Evolutionary conservation across 1,140 invertebrate species (phyloP).

Genomic region (Telenomus remus): DNA sequence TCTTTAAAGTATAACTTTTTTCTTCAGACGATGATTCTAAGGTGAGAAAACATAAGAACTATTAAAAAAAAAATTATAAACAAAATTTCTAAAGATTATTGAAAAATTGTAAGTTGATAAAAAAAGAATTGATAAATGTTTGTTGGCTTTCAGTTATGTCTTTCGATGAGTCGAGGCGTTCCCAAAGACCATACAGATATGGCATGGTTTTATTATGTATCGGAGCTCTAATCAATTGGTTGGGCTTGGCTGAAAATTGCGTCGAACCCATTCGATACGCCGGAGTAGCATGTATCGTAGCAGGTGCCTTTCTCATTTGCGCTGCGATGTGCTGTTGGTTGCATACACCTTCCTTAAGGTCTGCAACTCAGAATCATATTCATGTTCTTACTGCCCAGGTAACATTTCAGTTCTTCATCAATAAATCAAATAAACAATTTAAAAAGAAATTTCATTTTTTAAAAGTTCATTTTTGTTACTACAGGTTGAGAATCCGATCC

Average conservation of each 20-base stretch:
- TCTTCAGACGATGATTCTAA: too few relatives aligned
- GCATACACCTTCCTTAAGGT: constrained; percentile 77
- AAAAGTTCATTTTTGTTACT: neutral
- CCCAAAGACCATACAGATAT: constrained; percentile 82
- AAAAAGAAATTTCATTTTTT: neutral
- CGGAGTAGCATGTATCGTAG: constrained; percentile 84
- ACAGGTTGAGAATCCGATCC: constrained; percentile 80
- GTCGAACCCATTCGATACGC: constrained; percentile 83
- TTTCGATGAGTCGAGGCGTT: constrained; percentile 79
- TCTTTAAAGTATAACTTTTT: too few relatives aligned
- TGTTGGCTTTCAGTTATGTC: constrained; percentile 77
- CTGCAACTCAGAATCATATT: constrained; percentile 62
- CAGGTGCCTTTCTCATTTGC: constrained; percentile 83
- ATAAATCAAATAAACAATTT: neutral
- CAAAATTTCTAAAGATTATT: too few relatives aligned
- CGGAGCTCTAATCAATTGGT: constrained; percentile 86
- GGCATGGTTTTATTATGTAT: constrained; percentile 84
- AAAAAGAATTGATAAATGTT: neutral
- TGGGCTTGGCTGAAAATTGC: constrained; percentile 83
- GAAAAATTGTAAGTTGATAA: neutral
- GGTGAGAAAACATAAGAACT: too few relatives aligned
- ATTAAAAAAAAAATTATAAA: too few relatives aligned
- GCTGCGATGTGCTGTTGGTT: constrained; percentile 87
- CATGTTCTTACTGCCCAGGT: constrained; percentile 72
- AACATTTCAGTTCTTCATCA: neutral